Base-by-base conservation (phyloP, 2,888 invertebrate genomes). In the Therioaphis trifolii region DNA sequence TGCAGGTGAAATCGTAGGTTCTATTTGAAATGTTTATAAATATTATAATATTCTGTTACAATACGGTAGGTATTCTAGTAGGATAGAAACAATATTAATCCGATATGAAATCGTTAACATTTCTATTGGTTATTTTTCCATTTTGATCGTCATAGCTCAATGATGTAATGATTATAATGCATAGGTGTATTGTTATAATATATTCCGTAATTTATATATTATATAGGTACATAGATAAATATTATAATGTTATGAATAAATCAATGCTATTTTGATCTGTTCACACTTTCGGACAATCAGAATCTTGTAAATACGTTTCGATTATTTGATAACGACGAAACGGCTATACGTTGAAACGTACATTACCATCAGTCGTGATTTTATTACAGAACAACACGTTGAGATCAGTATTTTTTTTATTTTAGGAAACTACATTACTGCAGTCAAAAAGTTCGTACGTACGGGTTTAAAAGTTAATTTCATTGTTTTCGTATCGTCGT, bases 281-380 rank as follows among this genome's bases (percentile, higher is more conserved):
- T 1, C 5, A 18, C 43, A 69, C 18, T 46, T 49, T 71, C 46
- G 12, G 71, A 71, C 71, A 71, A 71, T 71, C 71, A 71, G 49
- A 71, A 71, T 18, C 71, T 0, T 49, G 27, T 46, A 27, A 14
- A 27, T 69, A 52, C 49, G 49, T 52, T 52, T 52, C 49, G 49
- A 52, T 15, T 52, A 15, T 52, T 2, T 12, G n/a, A n/a, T n/a
- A n/a, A n/a, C n/a, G n/a, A n/a, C n/a, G n/a, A n/a, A n/a, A n/a
- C n/a, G n/a, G n/a, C n/a, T n/a, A n/a, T n/a, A n/a, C n/a, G n/a
- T n/a, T n/a, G n/a, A n/a, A n/a, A n/a, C n/a, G n/a, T n/a, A n/a
- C n/a, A n/a, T n/a, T n/a, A n/a, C n/a, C n/a, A n/a, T n/a, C n/a
- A n/a, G n/a, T n/a, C n/a, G n/a, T n/a, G n/a, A n/a, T n/a, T n/a